Percentiles rank a stretch among this genome's conserved stretches.
Conservation (phyloP, 1,140 invertebrate species). For the Dolichoris vasculosae region DNA sequence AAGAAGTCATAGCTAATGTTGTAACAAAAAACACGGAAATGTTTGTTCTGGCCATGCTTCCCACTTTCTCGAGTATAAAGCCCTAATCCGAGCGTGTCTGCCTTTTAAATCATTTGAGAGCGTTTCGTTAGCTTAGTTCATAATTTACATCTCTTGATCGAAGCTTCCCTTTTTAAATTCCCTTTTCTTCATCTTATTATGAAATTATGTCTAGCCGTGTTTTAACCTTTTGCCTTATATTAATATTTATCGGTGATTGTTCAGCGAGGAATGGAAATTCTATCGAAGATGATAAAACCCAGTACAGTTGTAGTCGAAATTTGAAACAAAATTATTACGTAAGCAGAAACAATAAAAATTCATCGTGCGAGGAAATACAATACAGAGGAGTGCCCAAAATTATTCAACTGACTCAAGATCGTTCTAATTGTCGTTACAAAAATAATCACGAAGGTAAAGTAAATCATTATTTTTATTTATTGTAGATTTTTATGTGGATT, state of each 20-base stretch:
- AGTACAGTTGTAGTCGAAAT: slow-evolving; percentile 51
- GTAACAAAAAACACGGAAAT: slow-evolving; percentile 29
- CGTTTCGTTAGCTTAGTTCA: not conserved
- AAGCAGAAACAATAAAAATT: slow-evolving; percentile 57
- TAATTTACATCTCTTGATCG: not conserved
- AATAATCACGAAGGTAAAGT: not conserved
- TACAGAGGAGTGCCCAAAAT: slow-evolving; percentile 41
- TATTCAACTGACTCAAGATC: not conserved
- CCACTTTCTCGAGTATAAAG: slow-evolving; percentile 43
- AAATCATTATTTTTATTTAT: no score
- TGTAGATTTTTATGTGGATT: not conserved
- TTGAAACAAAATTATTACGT: slow-evolving; percentile 50
- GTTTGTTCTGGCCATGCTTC: not conserved
- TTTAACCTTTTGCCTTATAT: not conserved
- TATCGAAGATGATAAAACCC: slow-evolving; percentile 3
- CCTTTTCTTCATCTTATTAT: not conserved
- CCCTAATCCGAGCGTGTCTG: slow-evolving; percentile 29
- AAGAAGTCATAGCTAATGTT: not conserved
- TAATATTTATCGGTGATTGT: not conserved
- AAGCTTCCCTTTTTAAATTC: no score
- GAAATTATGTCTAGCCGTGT: not conserved
- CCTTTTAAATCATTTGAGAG: slow-evolving; percentile 12
- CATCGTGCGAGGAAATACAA: slow-evolving; percentile 52
- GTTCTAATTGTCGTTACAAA: not conserved
- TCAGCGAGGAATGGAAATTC: slow-evolving; percentile 20